A percentile compares a stretch with the other conserved stretches of the same genome.
phyloP scores from a whole-genome alignment of 2,797 vertebrate species.

The Ataeniobius toweri region DNA sequence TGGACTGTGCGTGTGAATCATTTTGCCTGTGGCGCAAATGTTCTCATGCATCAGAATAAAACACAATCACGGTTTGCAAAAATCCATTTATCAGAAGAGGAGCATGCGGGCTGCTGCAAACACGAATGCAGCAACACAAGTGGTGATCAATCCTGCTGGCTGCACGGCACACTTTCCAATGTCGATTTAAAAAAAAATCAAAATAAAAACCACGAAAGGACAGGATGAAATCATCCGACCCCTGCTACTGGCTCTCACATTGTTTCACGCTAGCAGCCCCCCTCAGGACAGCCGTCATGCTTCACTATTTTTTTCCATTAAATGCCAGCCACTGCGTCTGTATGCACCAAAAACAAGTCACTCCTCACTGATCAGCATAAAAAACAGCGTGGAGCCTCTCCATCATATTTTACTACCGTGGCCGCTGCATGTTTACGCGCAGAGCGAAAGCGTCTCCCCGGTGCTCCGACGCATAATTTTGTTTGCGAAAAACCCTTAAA shows the following conservation, averaged over 20 bases:
- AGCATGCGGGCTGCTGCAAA: conserved; percentile 35
- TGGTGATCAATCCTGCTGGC: conserved; percentile 7
- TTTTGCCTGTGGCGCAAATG: conserved; percentile 37
- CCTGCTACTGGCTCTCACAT: conserved; percentile 25
- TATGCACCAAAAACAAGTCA: conserved; percentile 73
- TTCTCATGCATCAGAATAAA: conserved; percentile 25
- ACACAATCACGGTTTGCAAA: conserved; percentile 19
- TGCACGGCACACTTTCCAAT: background rate
- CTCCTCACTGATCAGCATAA: conserved; percentile 38
- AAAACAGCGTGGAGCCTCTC: conserved; percentile 35
- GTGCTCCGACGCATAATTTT: conserved; percentile 28
- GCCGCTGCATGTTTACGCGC: conserved; percentile 52
- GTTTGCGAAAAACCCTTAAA: background rate
- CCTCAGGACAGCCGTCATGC: conserved; percentile 61
- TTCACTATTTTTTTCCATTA: conserved; percentile 48
- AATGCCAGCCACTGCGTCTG: conserved; percentile 82
- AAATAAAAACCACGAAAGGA: background rate
- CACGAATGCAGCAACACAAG: conserved; percentile 24
- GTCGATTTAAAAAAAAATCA: background rate
- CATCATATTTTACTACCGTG: conserved; percentile 54
- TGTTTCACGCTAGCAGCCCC: conserved; percentile 38
- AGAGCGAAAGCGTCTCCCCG: conserved; percentile 26
- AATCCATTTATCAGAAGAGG: conserved; percentile 27
- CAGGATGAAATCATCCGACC: conserved; percentile 25
- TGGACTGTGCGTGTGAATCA: conserved; percentile 38